Conservation (phyloP, 92 coral and sea anemone genomes). For the Siderastrea radians region DNA sequence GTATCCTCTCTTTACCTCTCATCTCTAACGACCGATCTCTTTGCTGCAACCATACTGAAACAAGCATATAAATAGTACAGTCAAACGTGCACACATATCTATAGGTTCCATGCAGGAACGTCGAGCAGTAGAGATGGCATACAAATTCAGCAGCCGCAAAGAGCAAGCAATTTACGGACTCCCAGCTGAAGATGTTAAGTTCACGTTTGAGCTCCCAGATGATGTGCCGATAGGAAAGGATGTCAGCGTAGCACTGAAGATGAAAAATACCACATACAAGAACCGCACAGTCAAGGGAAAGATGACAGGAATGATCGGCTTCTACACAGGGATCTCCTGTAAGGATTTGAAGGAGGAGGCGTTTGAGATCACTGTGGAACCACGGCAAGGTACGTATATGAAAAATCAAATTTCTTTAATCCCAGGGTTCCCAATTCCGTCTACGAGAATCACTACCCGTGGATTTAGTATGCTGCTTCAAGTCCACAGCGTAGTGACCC, state of each 20-base stretch:
- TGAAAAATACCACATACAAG: slow-evolving; percentile 51
- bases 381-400: slow-evolving; percentile 29
- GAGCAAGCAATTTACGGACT: slow-evolving; percentile 49
- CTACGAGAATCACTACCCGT: too few species aligned
- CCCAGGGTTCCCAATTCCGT: background rate
- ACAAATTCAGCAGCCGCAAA: slow-evolving; percentile 70
- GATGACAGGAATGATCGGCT: slow-evolving; percentile 50
- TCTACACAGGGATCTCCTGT: slow-evolving; percentile 66
- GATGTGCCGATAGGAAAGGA: slow-evolving; percentile 63
- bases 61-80: background rate
- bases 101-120: slow-evolving; percentile 74
- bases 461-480: too few species aligned
- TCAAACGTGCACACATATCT: background rate
- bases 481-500: too few species aligned
- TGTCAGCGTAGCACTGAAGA: slow-evolving; percentile 30
- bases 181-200: slow-evolving; percentile 50
- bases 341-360: slow-evolving; percentile 47
- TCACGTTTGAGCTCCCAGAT: slow-evolving; percentile 44
- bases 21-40: too few species aligned
- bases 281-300: slow-evolving; percentile 46
- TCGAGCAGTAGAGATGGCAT: slow-evolving; percentile 60
- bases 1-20: too few species aligned
- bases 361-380: slow-evolving; percentile 34
- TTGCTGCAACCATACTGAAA: too few species aligned
- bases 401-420: background rate